phyloP scores from a whole-genome alignment of 2,113 vertebrate genomes.

The Periophthalmus modestus region DNA sequence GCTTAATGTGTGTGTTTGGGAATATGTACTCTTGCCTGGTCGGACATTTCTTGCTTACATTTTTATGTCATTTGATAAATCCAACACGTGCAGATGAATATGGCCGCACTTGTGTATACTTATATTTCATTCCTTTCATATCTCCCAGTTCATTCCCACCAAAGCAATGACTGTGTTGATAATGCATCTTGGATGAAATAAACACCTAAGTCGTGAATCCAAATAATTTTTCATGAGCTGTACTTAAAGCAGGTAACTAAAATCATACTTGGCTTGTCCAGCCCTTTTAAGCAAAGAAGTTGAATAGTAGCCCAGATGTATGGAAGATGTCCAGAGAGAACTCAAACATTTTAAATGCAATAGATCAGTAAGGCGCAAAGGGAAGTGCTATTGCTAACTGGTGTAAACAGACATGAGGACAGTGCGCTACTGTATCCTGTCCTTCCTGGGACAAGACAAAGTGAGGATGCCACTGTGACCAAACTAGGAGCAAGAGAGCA shows the following conservation, averaged over 20 bases:
- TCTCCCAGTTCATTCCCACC: constrained; percentile 12
- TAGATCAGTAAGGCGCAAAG: constrained; percentile 40
- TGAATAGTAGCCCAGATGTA: constrained; percentile 37
- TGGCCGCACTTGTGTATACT: constrained; percentile 28
- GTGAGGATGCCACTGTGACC: constrained; percentile 45
- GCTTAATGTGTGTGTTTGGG: background rate
- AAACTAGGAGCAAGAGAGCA: constrained; percentile 54
- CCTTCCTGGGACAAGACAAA: constrained; percentile 58
- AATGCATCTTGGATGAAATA: constrained; percentile 63
- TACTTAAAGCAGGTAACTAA: constrained; percentile 47
- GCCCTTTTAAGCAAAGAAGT: constrained; percentile 21
- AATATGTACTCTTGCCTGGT: background rate
- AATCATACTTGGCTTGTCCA: constrained; percentile 43
- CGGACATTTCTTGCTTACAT: background rate
- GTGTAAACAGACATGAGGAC: constrained; percentile 51
- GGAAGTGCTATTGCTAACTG: constrained; percentile 18
- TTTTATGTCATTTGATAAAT: constrained; percentile 23
- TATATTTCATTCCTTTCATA: constrained; percentile 22
- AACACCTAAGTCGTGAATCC: constrained; percentile 45
- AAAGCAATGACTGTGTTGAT: constrained; percentile 51
- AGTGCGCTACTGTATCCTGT: constrained; percentile 45
- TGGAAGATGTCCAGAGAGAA: constrained; percentile 41
- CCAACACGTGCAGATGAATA: background rate
- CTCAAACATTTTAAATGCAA: constrained; percentile 38
- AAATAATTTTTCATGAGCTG: constrained; percentile 40